phyloP scores from a whole-genome alignment of 2,888 invertebrate genomes.

The Chromoteleia sp. region DNA sequence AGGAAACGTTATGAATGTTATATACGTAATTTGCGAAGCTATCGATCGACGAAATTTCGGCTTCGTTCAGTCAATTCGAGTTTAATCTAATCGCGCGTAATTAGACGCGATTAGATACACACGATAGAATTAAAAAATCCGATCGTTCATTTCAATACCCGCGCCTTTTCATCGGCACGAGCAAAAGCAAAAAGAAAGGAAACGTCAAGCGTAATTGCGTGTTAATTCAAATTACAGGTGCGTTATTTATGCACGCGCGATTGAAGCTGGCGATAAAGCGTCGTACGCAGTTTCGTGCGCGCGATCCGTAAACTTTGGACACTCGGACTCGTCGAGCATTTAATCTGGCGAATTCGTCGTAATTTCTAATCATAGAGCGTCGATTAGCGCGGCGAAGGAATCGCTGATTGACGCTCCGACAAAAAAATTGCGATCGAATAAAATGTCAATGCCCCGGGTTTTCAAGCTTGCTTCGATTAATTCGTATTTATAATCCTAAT shows the following conservation, averaged over 20 bases:
- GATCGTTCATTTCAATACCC: not conserved
- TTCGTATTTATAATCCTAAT: constrained; percentile 49
- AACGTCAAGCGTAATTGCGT: not conserved
- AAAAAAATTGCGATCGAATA: constrained; percentile 16
- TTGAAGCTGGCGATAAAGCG: no score
- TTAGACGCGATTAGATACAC: constrained; percentile 31
- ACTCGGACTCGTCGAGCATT: constrained; percentile 3
- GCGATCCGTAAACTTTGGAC: not conserved
- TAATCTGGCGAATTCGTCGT: constrained; percentile 29
- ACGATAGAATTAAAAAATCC: not conserved
- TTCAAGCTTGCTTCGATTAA: constrained; percentile 25
- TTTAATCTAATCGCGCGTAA: constrained; percentile 28
- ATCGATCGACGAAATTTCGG: constrained; percentile 4
- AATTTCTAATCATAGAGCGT: constrained; percentile 29
- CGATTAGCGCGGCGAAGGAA: not conserved
- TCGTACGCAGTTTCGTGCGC: not conserved
- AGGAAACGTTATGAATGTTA: constrained; percentile 2
- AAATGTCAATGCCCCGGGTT: constrained; percentile 41
- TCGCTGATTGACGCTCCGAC: constrained; percentile 10
- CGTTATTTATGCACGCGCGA: not conserved
- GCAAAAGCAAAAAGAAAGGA: no score
- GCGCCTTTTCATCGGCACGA: not conserved
- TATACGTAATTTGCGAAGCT: constrained; percentile 3
- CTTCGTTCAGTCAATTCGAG: not conserved
- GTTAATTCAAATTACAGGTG: not conserved